These are phyloP conservation scores for Montipora cactus DNA, from an alignment of 64 coral and sea anemone genomes.

Conservation along the genomic window DNA sequence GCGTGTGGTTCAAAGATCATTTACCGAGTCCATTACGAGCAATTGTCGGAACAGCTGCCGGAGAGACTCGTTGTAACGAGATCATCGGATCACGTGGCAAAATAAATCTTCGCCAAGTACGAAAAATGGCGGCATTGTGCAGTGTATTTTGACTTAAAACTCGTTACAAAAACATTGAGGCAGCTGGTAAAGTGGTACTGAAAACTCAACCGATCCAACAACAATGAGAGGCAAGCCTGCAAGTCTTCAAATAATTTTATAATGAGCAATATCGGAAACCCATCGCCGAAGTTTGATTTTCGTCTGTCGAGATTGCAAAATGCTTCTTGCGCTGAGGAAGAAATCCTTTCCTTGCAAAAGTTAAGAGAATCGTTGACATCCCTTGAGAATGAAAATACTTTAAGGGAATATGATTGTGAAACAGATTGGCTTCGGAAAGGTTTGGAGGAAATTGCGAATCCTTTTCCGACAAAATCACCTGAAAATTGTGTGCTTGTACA, in stretches of 20 bases:
- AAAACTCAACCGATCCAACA: neutral
- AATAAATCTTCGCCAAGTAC: slow-evolving; percentile 58
- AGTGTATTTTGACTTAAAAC: neutral
- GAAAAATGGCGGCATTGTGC: slow-evolving; percentile 46
- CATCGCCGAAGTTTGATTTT: slow-evolving; percentile 33
- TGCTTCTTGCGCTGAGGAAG: slow-evolving; percentile 78
- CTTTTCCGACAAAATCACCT: slow-evolving; percentile 83
- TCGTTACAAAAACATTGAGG: neutral
- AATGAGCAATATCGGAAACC: slow-evolving; percentile 9
- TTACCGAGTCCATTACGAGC: neutral
- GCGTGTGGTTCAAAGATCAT: neutral
- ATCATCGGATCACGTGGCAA: slow-evolving; percentile 62
- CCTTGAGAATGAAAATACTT: slow-evolving; percentile 3
- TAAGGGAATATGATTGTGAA: slow-evolving; percentile 87
- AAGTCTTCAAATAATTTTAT: neutral
- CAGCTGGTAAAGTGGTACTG: slow-evolving; percentile 6
- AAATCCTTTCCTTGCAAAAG: slow-evolving; percentile 78
- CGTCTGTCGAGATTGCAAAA: slow-evolving; percentile 42
- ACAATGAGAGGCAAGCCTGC: slow-evolving; percentile 22
- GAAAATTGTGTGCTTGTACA: slow-evolving; percentile 71
- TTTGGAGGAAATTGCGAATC: slow-evolving; percentile 61
- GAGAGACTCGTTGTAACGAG: neutral
- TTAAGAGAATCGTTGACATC: slow-evolving; percentile 71
- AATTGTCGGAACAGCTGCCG: neutral
- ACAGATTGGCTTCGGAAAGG: slow-evolving; percentile 82